Conservation (phyloP, 2,797 vertebrate species). For the Trematomus bernacchii region DNA sequence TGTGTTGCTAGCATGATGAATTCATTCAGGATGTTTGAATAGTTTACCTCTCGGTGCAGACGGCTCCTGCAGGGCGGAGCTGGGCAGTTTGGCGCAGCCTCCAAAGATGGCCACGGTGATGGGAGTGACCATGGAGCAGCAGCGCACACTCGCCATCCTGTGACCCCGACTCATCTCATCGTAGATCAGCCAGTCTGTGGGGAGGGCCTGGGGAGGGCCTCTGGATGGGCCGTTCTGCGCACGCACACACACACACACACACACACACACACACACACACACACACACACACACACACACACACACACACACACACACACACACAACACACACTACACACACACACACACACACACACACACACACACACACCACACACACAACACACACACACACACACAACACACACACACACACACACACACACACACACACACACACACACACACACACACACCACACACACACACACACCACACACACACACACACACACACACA, state of each 20-base stretch:
- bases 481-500: too few species aligned
- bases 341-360: too few species aligned
- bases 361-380: too few species aligned
- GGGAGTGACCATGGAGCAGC: constrained; percentile 91
- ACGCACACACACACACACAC: constrained; percentile 4
- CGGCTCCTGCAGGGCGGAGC: constrained; percentile 85
- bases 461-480: too few species aligned
- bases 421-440: too few species aligned
- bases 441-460: too few species aligned
- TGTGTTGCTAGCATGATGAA: neutral
- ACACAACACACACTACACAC: too few species aligned
- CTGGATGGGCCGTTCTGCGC: constrained; percentile 87
- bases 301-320: constrained; percentile 6
- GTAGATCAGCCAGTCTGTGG: constrained; percentile 95
- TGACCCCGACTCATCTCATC: constrained; percentile 95
- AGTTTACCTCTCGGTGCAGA: constrained; percentile 69
- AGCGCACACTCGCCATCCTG: constrained; percentile 91
- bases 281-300: too few species aligned
- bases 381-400: too few species aligned
- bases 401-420: too few species aligned
- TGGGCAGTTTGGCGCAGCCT: constrained; percentile 88
- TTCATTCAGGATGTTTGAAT: neutral
- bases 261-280: too few species aligned
- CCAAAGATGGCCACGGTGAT: constrained; percentile 90
- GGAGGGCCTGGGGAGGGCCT: constrained; percentile 82